These are phyloP conservation scores for Eumeta japonica DNA, from an alignment of 1,140 invertebrate species.

Conservation along the genomic window DNA sequence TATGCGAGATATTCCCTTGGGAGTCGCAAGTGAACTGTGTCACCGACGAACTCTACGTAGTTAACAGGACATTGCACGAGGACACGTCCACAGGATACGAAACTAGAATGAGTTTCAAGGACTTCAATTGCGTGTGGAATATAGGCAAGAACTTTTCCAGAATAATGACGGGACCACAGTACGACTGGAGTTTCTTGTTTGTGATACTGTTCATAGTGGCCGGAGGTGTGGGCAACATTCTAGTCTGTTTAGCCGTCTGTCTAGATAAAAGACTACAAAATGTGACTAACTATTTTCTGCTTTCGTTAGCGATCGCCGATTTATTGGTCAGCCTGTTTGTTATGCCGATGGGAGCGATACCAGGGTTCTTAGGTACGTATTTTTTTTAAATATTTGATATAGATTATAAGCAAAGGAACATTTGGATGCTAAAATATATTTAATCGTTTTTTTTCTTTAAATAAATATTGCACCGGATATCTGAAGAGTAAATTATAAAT, in stretches of 20 bases:
- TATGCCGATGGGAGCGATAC: conserved; percentile 86
- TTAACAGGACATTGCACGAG: conserved; percentile 43
- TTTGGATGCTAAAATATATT: no score
- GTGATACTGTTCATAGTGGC: conserved; percentile 80
- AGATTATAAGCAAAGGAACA: no score
- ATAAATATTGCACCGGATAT: no score
- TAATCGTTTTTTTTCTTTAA: no score
- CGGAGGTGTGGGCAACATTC: conserved; percentile 86
- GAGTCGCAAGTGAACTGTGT: conserved; percentile 27
- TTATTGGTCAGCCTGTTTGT: conserved; percentile 87
- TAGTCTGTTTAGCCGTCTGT: conserved; percentile 87
- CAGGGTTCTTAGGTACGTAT: conserved; percentile 82
- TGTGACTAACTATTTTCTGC: conserved; percentile 92
- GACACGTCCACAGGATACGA: conserved; percentile 23
- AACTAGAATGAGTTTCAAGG: no score
- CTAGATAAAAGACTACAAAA: conserved; percentile 84
- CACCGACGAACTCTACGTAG: conserved; percentile 17
- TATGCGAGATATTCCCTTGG: conserved; percentile 18
- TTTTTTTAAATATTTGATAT: no score
- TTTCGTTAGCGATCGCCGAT: conserved; percentile 91
- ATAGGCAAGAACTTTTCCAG: conserved; percentile 21
- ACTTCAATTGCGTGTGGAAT: conserved; percentile 38
- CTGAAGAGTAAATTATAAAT: no score
- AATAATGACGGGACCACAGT: conserved; percentile 26
- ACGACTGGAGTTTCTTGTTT: conserved; percentile 78